Base-by-base conservation (phyloP, 92 coral and sea anemone genomes). In the Epizoanthus stellaris region DNA sequence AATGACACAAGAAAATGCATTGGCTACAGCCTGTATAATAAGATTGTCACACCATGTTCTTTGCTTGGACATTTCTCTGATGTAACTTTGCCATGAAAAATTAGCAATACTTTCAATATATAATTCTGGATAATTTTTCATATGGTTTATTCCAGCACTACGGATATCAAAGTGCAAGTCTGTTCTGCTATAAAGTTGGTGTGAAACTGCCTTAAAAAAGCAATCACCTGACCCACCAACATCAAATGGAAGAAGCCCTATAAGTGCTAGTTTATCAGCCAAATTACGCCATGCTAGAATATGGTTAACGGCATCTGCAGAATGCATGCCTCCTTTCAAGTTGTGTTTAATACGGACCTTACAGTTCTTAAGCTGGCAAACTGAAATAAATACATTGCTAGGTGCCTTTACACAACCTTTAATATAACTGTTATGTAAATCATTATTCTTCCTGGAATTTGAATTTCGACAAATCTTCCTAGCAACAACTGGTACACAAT, bases 31-130 rank as follows among this genome's bases (percentile, higher is more conserved):
- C 36, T 30, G 36, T 30, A 30, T 30, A 30, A 30, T 30, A 30
- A 30, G 36, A 30, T 30, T 30, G 60, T 75, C 80, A 40, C 80
- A 75, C 80, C 80, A 75, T 75, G 80, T 75, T 40, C 80, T 53
- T 15, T 70, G 85, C 57, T 80, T 54, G 25, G 73, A 80, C 85
- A 80, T 80, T 39, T 80, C 72, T 36, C 57, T 6, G 14, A 63
- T 80, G 57, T 80, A 80, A 80, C 36, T 62, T 64, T 80, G 72
- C 85, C 85, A 80, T 77, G 83, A 57, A 54, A 17, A 36, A 77
- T 77, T 34, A 58, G 83, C 83, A 77, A 77, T 67, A 59, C 80
- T 75, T 36, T 75, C 80, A 75, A 75, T 75, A 45, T 40, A 75
- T 3, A 75, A 45, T 36, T 75, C 80, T 45, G 80, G 80, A 16